Percentiles rank a stretch among this genome's conserved stretches.
Conservation (phyloP, 2,888 invertebrate genomes). For the Serripes groenlandicus region DNA sequence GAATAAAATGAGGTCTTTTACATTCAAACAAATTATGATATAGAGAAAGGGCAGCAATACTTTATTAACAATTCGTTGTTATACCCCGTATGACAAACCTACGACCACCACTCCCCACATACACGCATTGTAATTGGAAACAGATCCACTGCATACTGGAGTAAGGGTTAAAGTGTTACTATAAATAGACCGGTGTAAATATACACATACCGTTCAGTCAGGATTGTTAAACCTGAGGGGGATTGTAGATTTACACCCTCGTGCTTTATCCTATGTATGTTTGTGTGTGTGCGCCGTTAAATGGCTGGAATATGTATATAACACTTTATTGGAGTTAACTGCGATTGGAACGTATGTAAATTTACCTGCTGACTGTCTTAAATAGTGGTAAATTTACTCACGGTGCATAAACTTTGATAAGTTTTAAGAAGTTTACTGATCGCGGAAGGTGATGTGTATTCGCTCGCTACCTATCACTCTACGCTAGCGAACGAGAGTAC, state of each 20-base stretch:
- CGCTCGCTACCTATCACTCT: not conserved
- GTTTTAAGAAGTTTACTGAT: not conserved
- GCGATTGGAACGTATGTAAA: constrained; percentile 18
- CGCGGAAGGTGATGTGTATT: constrained; percentile 6
- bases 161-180: constrained; percentile 13
- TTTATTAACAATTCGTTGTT: not conserved
- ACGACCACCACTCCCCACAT: no score
- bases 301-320: not conserved
- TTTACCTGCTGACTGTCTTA: constrained; percentile 11
- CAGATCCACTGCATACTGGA: not conserved
- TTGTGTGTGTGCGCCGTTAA: not conserved
- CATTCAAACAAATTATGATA: no score
- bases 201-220: not conserved
- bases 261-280: not conserved
- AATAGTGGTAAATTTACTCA: constrained; percentile 19
- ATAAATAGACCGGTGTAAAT: constrained; percentile 11
- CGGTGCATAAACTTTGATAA: constrained; percentile 17
- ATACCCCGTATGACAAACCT: not conserved
- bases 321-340: constrained; percentile 10
- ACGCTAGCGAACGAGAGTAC: no score
- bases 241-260: not conserved
- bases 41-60: not conserved
- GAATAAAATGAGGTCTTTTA: not conserved
- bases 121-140: no score
- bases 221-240: no score